Base-by-base conservation (phyloP, 2,113 vertebrate species). In the Rhabdomys dilectus region DNA sequence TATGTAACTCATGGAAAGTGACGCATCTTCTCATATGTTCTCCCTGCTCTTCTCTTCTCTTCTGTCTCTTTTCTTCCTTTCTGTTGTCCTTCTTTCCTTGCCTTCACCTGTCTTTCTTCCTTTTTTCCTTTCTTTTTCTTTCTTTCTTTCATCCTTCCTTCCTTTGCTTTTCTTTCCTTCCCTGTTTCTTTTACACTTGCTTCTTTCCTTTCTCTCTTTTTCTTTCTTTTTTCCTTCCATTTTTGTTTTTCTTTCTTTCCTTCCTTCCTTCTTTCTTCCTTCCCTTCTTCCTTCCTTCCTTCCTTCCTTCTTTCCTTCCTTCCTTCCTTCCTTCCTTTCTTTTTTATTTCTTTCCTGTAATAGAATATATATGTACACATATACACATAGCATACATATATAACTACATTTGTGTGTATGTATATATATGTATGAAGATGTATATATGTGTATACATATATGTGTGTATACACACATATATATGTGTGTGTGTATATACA, bases 251-350 rank as follows among this genome's bases (percentile, higher is more conserved):
- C 5, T 11, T 29, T 5, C 66, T 34, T 70, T 34, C 10, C 7
- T 19, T 7, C 76, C 51, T 7, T 4, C 3, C 3, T 78, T 19
- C 39, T 15, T 36, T 5, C 12, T 48, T 8, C 6, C 75, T 77
- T 31, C 7, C 42, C 31, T 4, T 0, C 7, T 9, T 12, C 6
- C 39, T 22, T 1, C 15, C 9, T 12, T 13, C 39, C 24, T 34
- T 15, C 68, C 17, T 36, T 34, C 34, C 1, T 36, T 56, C 29
- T 81, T 53, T 88, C 29, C 56, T 88, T 62, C 22, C 29, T 26
- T 66, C 31, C 29, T 12, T 66, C 13, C 64, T 10, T 66, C 17
- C 15, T 6, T 21, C 48, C 29, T 76, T 62, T 89, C 31, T 62
- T 93, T 26, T 66, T 66, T 66, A 12, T 31, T 17, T 29, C 31